A percentile compares a stretch with the other conserved stretches of the same genome.
phyloP scores from a whole-genome alignment of 2,113 vertebrate species.

The Thymallus thymallus region DNA sequence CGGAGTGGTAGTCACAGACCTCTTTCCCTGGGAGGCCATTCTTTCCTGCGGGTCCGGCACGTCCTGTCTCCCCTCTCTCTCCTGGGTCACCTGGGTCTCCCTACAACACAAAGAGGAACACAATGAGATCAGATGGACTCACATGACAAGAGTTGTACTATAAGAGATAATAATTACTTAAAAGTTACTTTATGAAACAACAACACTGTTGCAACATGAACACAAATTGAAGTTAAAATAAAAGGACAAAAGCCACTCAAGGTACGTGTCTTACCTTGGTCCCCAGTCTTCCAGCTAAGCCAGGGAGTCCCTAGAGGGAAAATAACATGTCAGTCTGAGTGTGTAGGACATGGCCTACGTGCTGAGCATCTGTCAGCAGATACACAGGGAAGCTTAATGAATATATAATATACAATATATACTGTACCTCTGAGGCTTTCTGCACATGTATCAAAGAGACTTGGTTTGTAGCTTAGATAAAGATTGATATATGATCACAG shows the following conservation, averaged over 20 bases:
- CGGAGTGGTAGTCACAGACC: constrained; percentile 61
- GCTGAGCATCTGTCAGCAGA: constrained; percentile 17
- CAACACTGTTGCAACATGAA: neutral
- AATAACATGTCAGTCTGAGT: constrained; percentile 42
- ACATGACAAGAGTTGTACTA: neutral
- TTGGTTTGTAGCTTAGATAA: constrained; percentile 1
- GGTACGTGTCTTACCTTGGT: constrained; percentile 73
- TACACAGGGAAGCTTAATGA: constrained; percentile 33
- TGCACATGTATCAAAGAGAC: constrained; percentile 1
- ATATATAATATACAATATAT: constrained; percentile 27
- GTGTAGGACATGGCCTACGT: constrained; percentile 24
- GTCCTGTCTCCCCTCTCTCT: constrained; percentile 84
- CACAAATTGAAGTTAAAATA: neutral
- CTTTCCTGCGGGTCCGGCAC: constrained; percentile 79
- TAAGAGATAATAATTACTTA: neutral
- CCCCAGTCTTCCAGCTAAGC: constrained; percentile 81
- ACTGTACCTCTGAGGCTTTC: constrained; percentile 9
- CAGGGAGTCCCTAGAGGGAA: constrained; percentile 78
- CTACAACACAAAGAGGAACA: constrained; percentile 48
- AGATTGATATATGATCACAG: neutral
- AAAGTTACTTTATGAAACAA: neutral
- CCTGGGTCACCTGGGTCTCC: constrained; percentile 82
- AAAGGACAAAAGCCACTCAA: neutral
- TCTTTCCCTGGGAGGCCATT: constrained; percentile 83
- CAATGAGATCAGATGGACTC: neutral